These are phyloP conservation scores for Cataglyphis cursor DNA, from an alignment of 2,888 invertebrate species.

Conservation along the genomic window DNA sequence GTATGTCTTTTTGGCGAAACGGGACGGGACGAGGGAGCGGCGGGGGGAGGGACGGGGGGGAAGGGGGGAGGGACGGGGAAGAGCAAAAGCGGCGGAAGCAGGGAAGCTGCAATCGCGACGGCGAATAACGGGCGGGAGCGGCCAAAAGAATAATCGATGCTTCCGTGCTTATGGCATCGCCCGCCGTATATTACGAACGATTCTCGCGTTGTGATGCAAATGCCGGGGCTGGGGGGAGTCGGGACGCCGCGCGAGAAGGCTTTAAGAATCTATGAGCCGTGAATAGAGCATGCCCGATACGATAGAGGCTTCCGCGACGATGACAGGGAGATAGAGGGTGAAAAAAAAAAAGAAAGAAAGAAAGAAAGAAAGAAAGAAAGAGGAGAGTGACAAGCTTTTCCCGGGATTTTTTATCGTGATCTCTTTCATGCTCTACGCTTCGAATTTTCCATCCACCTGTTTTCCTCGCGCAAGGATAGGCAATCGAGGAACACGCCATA, in stretches of 20 bases:
- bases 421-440: conserved; percentile 4
- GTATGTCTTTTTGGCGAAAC: conserved; percentile 28
- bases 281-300: conserved; percentile 39
- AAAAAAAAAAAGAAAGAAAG: conserved; percentile 5
- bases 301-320: conserved; percentile 27
- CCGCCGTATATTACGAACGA: conserved; percentile 58
- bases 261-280: conserved; percentile 58
- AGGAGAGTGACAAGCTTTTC: conserved; percentile 15
- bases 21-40: neutral
- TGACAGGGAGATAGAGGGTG: conserved; percentile 19
- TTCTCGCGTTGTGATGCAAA: conserved; percentile 60
- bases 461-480: neutral
- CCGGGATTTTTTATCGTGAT: conserved; percentile 33
- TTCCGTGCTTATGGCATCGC: conserved; percentile 53
- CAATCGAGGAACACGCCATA: neutral
- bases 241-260: conserved; percentile 52
- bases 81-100: neutral
- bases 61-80: neutral
- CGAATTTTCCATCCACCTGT: neutral
- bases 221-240: conserved; percentile 29
- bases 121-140: conserved; percentile 59
- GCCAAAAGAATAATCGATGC: conserved; percentile 58
- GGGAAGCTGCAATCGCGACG: conserved; percentile 53
- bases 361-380: neutral
- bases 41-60: neutral